Evolutionary conservation across 2,797 vertebrate genomes (phyloP).

Genomic region (Eulemur coronatus): DNA sequence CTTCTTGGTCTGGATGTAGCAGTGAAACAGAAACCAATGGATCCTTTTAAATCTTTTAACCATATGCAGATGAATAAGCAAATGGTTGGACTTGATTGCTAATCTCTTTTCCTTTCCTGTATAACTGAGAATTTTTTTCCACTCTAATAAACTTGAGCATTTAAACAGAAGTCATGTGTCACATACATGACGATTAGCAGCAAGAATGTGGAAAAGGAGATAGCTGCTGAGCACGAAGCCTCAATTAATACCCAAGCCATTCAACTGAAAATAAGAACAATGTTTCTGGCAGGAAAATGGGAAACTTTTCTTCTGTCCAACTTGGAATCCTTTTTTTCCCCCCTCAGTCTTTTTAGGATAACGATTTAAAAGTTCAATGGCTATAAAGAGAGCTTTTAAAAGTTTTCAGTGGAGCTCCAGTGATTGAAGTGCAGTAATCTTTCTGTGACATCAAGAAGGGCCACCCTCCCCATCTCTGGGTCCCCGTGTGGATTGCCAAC

Average conservation of each 20-base stretch:
- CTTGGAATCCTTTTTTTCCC: not conserved
- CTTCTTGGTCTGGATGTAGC: slow-evolving; percentile 29
- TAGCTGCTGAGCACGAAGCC: not conserved
- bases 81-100: slow-evolving; percentile 57
- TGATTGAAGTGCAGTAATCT: not conserved
- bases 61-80: slow-evolving; percentile 65
- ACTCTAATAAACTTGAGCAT: slow-evolving; percentile 68
- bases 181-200: not conserved
- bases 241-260: slow-evolving; percentile 29
- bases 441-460: not conserved
- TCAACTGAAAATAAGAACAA: slow-evolving; percentile 46
- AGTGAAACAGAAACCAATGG: slow-evolving; percentile 65
- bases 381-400: not conserved
- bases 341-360: not conserved
- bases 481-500: not conserved
- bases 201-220: slow-evolving; percentile 58
- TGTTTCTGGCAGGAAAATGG: not conserved
- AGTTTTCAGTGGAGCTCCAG: not conserved
- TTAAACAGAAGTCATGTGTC: slow-evolving; percentile 55
- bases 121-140: slow-evolving; percentile 56
- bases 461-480: not conserved
- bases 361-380: slow-evolving; percentile 37
- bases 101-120: slow-evolving; percentile 72
- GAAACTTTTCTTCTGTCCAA: not conserved
- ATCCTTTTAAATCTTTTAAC: slow-evolving; percentile 69